Evolutionary conservation across 1,140 invertebrate genomes (phyloP).

Genomic region (Diachasma alloeum): DNA sequence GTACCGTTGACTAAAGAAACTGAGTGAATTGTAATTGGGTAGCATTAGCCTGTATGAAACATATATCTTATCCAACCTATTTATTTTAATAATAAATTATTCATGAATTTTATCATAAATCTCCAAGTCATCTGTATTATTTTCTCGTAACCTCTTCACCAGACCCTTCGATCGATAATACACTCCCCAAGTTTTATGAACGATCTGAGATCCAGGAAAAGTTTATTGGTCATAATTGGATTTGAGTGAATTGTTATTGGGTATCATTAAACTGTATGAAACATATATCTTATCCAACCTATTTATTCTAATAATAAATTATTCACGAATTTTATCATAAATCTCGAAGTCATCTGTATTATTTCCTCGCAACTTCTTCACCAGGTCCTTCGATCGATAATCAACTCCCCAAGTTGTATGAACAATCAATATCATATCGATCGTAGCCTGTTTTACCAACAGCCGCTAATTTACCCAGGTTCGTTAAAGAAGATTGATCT

Average conservation of each 20-base stretch:
- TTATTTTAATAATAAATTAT: neutral
- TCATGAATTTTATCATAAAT: neutral
- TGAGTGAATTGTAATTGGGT: neutral
- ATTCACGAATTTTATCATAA: neutral
- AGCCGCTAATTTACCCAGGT: neutral
- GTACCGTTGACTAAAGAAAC: neutral
- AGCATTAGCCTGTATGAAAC: neutral
- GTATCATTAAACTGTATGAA: neutral
- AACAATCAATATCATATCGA: neutral
- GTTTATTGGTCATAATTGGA: conserved; percentile 5
- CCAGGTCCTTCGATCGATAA: neutral
- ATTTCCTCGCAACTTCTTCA: neutral
- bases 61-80: neutral
- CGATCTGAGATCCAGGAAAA: neutral
- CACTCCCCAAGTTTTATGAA: neutral
- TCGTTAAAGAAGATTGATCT: neutral
- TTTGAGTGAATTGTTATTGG: neutral
- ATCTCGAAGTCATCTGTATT: neutral
- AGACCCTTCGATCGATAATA: neutral
- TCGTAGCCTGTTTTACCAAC: neutral
- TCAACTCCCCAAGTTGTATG: neutral
- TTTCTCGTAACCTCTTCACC: neutral
- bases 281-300: neutral
- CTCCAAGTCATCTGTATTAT: neutral
- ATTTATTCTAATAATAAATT: neutral